phyloP scores from a whole-genome alignment of 2,888 invertebrate species.

The Heliconius ethilla region DNA sequence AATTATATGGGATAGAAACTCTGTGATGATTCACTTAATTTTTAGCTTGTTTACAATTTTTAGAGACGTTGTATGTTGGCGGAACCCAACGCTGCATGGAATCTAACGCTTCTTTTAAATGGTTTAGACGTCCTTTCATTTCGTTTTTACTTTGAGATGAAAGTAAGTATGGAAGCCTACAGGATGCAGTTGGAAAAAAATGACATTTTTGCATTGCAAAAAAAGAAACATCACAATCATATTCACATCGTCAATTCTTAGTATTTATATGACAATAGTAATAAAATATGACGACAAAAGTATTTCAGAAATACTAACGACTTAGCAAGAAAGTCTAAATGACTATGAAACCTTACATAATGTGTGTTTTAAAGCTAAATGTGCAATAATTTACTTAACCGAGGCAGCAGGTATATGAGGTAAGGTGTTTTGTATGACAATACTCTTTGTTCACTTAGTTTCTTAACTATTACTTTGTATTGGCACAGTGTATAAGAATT shows the following conservation, averaged over 20 bases:
- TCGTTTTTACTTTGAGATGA: too few species aligned
- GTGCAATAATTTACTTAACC: slow-evolving; percentile 25
- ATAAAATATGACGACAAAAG: neutral
- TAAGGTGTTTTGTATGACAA: slow-evolving; percentile 38
- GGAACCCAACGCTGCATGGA: neutral
- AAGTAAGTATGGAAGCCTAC: too few species aligned
- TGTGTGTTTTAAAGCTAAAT: slow-evolving; percentile 4
- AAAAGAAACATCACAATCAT: too few species aligned
- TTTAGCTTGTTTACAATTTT: neutral
- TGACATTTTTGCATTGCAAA: too few species aligned
- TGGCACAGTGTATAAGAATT: slow-evolving; percentile 21
- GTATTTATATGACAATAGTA: neutral
- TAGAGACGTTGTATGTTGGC: too few species aligned
- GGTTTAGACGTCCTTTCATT: too few species aligned
- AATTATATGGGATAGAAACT: too few species aligned
- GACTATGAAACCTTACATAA: slow-evolving; percentile 11
- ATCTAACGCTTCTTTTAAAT: too few species aligned
- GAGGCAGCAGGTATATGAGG: slow-evolving; percentile 18
- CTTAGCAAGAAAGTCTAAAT: slow-evolving; percentile 12
- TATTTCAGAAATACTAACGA: slow-evolving; percentile 9
- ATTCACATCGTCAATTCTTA: neutral
- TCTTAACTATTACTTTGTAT: slow-evolving; percentile 30
- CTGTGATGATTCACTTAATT: too few species aligned
- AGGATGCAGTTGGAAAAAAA: too few species aligned
- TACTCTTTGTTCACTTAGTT: slow-evolving; percentile 36